phyloP scores from a whole-genome alignment of 2,888 invertebrate genomes.

The Salticus scenicus region DNA sequence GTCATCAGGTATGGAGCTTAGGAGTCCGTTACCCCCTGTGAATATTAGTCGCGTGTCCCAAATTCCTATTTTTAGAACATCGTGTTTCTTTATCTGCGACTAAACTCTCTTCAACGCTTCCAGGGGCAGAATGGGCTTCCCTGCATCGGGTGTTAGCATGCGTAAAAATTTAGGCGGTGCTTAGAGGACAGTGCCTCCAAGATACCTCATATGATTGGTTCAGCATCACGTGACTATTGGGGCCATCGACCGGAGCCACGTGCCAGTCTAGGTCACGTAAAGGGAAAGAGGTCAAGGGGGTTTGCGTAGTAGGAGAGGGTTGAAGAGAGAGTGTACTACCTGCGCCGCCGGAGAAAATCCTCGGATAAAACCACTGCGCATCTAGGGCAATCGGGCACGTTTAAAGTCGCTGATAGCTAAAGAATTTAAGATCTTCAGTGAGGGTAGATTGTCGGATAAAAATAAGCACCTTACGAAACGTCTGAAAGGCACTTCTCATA shows the following conservation, averaged over 20 bases:
- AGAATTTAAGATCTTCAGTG: background rate
- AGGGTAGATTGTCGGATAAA: slow-evolving; percentile 5
- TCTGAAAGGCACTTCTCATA: background rate
- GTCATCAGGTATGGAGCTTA: slow-evolving; percentile 20
- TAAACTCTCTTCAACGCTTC: slow-evolving; percentile 13
- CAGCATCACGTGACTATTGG: slow-evolving; percentile 32
- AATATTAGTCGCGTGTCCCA: slow-evolving; percentile 18
- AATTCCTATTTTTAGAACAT: slow-evolving; percentile 55
- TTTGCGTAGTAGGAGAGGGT: slow-evolving; percentile 5
- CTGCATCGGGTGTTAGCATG: background rate
- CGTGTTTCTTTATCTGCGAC: slow-evolving; percentile 30
- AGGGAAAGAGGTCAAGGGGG: slow-evolving; percentile 34
- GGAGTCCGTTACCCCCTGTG: slow-evolving; percentile 1
- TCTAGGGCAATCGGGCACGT: slow-evolving; percentile 41
- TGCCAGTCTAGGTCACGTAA: slow-evolving; percentile 62
- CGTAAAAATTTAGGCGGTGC: slow-evolving; percentile 22
- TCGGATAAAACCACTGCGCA: slow-evolving; percentile 22
- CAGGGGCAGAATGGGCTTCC: background rate
- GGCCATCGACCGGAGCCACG: slow-evolving; percentile 63
- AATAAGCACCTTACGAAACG: background rate
- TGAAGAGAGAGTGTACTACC: slow-evolving; percentile 10
- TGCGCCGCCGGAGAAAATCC: slow-evolving; percentile 17
- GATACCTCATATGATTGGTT: slow-evolving; percentile 12
- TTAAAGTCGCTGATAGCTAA: background rate
- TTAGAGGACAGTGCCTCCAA: slow-evolving; percentile 7